phyloP scores from a whole-genome alignment of 2,888 invertebrate species.

The Cabera pusaria region DNA sequence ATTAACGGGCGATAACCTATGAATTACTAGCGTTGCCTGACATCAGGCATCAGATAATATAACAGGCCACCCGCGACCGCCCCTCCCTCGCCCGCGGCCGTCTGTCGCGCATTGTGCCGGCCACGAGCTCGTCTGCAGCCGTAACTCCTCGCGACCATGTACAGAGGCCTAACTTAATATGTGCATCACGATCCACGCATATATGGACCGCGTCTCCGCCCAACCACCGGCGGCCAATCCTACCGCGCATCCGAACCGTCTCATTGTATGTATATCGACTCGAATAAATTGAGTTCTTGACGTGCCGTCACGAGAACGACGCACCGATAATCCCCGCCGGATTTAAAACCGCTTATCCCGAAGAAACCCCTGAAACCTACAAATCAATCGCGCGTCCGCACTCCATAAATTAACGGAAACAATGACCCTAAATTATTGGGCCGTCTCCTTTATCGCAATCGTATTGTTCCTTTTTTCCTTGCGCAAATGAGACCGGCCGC shows the following conservation, averaged over 20 bases:
- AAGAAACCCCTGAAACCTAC: slow-evolving; percentile 69
- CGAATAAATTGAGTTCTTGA: slow-evolving; percentile 77
- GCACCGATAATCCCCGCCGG: slow-evolving; percentile 38
- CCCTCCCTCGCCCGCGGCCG: slow-evolving; percentile 14
- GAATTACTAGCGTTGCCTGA: slow-evolving; percentile 45
- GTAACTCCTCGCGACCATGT: slow-evolving; percentile 73
- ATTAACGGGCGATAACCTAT: slow-evolving; percentile 36
- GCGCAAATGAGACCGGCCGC: slow-evolving; percentile 78
- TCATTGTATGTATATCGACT: slow-evolving; percentile 81
- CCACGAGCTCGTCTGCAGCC: slow-evolving; percentile 72
- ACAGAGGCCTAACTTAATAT: slow-evolving; percentile 80
- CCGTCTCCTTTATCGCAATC: slow-evolving; percentile 73
- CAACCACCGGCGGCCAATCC: slow-evolving; percentile 71
- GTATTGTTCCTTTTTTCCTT: slow-evolving; percentile 74
- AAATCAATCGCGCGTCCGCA: slow-evolving; percentile 79
- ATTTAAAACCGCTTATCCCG: slow-evolving; percentile 32
- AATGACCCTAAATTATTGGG: slow-evolving; percentile 82
- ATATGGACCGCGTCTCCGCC: slow-evolving; percentile 72
- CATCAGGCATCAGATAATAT: slow-evolving; percentile 56
- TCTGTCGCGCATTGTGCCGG: slow-evolving; percentile 41
- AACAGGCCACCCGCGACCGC: slow-evolving; percentile 58
- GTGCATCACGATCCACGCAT: slow-evolving; percentile 79
- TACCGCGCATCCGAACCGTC: slow-evolving; percentile 75
- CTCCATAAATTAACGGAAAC: slow-evolving; percentile 82
- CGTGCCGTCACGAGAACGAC: slow-evolving; percentile 42